Evolutionary conservation across 2,797 vertebrate genomes (phyloP).

Genomic region (Cyclopterus lumpus): DNA sequence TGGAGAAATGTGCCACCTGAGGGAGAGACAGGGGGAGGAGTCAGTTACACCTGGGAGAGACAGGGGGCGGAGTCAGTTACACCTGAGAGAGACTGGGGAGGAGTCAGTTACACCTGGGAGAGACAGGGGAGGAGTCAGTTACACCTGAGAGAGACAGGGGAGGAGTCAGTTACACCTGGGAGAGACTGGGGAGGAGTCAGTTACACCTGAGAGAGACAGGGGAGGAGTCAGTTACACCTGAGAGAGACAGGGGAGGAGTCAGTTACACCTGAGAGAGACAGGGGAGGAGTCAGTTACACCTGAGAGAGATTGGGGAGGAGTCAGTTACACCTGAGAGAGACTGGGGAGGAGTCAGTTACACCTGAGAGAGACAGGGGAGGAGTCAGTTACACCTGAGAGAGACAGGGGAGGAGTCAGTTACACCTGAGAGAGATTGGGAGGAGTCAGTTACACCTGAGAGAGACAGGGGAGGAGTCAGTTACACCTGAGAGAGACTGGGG

Average conservation of each 20-base stretch:
- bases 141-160: background rate
- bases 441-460: no score
- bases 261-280: conserved; percentile 85
- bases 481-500: no score
- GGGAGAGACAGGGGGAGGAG: background rate
- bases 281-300: background rate
- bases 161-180: conserved; percentile 81
- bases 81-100: conserved; percentile 82
- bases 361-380: background rate
- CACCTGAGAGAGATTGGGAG: conserved; percentile 81
- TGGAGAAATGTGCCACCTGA: conserved; percentile 96
- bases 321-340: conserved; percentile 81
- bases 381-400: background rate
- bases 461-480: no score
- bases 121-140: background rate
- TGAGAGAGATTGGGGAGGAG: background rate
- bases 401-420: no score
- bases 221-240: no score
- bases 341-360: background rate
- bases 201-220: no score
- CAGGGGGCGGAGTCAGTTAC: no score
- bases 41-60: background rate
- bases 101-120: background rate
- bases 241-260: no score
- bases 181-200: no score